phyloP scores from a whole-genome alignment of 2,888 invertebrate genomes.

The Cenopis cana region DNA sequence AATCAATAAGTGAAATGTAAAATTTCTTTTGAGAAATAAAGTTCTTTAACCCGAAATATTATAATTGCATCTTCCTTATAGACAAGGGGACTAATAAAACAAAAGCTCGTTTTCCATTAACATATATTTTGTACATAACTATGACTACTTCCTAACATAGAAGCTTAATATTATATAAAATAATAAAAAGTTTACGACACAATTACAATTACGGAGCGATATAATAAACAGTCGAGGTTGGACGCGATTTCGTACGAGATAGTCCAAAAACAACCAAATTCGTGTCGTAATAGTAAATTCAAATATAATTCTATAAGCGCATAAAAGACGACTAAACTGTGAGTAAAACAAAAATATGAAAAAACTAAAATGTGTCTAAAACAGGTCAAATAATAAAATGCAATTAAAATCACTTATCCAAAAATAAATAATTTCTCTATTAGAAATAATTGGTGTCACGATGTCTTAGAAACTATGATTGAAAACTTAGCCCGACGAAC shows the following conservation, averaged over 20 bases:
- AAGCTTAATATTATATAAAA: conserved; percentile 44
- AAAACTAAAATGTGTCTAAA: conserved; percentile 34
- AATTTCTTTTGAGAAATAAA: too few species aligned
- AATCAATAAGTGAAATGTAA: too few species aligned
- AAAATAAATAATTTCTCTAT: conserved; percentile 40
- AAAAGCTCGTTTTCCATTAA: conserved; percentile 38
- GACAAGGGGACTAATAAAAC: conserved; percentile 7
- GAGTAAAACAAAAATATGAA: conserved; percentile 14
- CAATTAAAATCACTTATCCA: conserved; percentile 40
- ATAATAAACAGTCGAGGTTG: conserved; percentile 40
- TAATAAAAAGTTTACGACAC: conserved; percentile 38
- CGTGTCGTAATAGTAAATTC: conserved; percentile 1
- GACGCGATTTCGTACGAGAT: conserved; percentile 38
- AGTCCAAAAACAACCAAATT: conserved; percentile 6
- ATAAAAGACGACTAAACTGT: conserved; percentile 8
- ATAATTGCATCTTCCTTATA: too few species aligned
- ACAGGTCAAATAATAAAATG: conserved; percentile 34
- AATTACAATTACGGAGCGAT: conserved; percentile 36
- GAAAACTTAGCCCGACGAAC: conserved; percentile 23
- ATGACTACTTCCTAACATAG: conserved; percentile 40
- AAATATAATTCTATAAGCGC: conserved; percentile 19
- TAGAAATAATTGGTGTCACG: conserved; percentile 42
- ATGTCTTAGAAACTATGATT: conserved; percentile 38
- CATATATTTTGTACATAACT: conserved; percentile 43
- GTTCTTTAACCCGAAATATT: too few species aligned